Base-by-base conservation (phyloP, 2,888 invertebrate genomes). In the Pristionchus mayeri region DNA sequence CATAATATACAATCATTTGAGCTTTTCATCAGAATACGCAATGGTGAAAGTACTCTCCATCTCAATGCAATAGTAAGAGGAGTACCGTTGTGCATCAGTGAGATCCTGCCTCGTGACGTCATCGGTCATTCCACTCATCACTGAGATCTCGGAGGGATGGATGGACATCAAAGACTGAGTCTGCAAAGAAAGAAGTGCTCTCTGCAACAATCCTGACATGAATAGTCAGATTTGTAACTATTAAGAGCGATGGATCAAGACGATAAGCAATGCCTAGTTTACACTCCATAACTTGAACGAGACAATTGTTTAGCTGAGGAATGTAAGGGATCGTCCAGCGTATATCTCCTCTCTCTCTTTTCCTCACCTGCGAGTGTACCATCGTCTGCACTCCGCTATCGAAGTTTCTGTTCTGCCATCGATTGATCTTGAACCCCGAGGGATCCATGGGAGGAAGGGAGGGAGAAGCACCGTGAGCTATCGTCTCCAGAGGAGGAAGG, bases 301-400 rank as follows among this genome's bases (percentile, higher is more conserved):
- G n/a, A n/a, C n/a, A n/a, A n/a, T n/a, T n/a, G n/a, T n/a, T n/a
- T n/a, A n/a, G n/a, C n/a, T n/a, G n/a, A n/a, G n/a, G n/a, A n/a
- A n/a, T 48, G 48, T 48, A 21, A 60, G 9, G 27, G n/a, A 16
- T 21, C 9, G 60, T 48, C 48, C 48, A 11, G 16, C 48, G 9
- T 48, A 9, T 13, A 6, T 44, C 44, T 44, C 44, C 44, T 13
- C 44, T 13, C n/a, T 54, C 54, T 54, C 21, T 21, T 18, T 21
- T 16, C 21, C 81, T 21, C 44, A 89, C 91, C 86, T 90, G 89
- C 80, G 89, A 89, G 75, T 89, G 90, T 84, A 88, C 88, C 90
- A 91, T 91, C 27, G 90, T 90, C 83, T 91, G 91, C 40, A 91
- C 88, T 71, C 91, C 91, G 83, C 91, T 91, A 86, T 91, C 91